phyloP scores from a whole-genome alignment of 2,888 invertebrate genomes.

The Pammene aurita region DNA sequence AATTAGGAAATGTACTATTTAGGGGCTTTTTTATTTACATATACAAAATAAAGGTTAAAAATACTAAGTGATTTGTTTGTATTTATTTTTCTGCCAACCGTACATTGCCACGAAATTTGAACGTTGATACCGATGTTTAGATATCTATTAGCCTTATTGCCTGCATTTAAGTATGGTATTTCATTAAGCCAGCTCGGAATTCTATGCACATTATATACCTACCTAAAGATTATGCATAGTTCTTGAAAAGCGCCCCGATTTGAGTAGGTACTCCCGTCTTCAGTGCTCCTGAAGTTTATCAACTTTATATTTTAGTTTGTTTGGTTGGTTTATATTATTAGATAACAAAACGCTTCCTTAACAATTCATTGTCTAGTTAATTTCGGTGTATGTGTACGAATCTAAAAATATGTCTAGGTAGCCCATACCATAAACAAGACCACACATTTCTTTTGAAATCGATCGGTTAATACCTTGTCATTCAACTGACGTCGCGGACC shows the following conservation, averaged over 20 bases:
- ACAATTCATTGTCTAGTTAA: neutral
- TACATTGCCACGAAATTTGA: no score
- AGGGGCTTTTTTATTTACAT: no score
- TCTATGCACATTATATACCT: constrained; percentile 31
- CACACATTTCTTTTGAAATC: constrained; percentile 75
- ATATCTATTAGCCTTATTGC: constrained; percentile 40
- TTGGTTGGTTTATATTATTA: neutral
- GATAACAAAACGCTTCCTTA: neutral
- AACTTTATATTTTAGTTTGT: constrained; percentile 13
- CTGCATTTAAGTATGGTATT: constrained; percentile 40
- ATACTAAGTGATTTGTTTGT: no score
- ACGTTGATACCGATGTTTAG: no score
- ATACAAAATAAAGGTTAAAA: no score
- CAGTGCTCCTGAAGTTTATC: constrained; percentile 9
- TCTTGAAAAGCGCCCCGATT: constrained; percentile 18
- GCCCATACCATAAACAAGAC: constrained; percentile 50
- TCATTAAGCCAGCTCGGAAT: constrained; percentile 35
- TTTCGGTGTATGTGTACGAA: constrained; percentile 16
- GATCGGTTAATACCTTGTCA: constrained; percentile 79
- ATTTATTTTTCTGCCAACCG: no score
- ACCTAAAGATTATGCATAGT: constrained; percentile 36
- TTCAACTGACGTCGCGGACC: constrained; percentile 75
- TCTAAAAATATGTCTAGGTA: constrained; percentile 34
- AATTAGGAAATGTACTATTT: no score
- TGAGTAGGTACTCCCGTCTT: constrained; percentile 13